phyloP scores from a whole-genome alignment of 2,888 invertebrate species.

The Drosophila nr. fundita region DNA sequence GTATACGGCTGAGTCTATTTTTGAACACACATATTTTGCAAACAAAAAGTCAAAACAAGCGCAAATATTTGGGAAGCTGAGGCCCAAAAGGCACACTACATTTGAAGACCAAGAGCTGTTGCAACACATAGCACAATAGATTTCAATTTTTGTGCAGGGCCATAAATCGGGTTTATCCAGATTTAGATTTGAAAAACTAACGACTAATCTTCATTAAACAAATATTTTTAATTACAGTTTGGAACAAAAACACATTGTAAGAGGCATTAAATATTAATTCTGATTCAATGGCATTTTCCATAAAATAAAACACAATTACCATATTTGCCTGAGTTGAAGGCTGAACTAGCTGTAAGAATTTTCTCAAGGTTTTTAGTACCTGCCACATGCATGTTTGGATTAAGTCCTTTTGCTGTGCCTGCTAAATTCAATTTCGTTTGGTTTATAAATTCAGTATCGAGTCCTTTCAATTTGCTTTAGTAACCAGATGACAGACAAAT shows the following conservation, averaged over 20 bases:
- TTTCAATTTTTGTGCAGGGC: background rate
- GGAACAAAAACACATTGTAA: background rate
- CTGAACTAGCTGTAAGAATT: background rate
- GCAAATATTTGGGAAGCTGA: constrained; percentile 18
- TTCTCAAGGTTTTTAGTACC: constrained; percentile 12
- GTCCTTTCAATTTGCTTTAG: constrained; percentile 49
- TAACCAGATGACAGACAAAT: constrained; percentile 9
- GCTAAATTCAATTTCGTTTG: constrained; percentile 41
- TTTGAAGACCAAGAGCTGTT: background rate
- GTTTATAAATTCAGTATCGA: constrained; percentile 45
- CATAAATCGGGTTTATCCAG: background rate
- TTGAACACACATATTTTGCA: constrained; percentile 45
- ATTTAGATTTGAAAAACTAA: background rate
- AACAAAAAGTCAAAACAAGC: constrained; percentile 26
- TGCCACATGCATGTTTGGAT: constrained; percentile 27
- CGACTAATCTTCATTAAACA: background rate
- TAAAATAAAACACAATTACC: background rate
- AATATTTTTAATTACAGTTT: background rate
- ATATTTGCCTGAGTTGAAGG: background rate
- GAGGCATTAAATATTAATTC: background rate
- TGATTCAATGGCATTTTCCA: background rate
- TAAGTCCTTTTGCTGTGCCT: constrained; percentile 11
- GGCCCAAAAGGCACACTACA: background rate
- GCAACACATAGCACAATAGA: background rate
- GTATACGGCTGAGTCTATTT: constrained; percentile 60